These are phyloP conservation scores for Forbesichthys papilliferus DNA, from an alignment of 2,113 vertebrate species.

Conservation along the genomic window DNA sequence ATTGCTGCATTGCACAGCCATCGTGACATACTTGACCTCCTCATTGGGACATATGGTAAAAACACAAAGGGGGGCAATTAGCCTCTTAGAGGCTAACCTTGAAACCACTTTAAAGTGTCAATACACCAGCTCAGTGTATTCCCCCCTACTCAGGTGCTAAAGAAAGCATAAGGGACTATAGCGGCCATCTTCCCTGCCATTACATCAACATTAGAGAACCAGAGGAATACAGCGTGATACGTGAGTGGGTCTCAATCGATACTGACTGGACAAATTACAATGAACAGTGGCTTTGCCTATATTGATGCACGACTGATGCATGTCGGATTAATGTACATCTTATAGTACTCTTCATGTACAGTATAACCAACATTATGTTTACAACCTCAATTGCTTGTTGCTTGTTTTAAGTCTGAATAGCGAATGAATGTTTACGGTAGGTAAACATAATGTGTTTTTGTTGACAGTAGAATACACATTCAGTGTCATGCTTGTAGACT, in stretches of 20 bases:
- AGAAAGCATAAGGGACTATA: slow-evolving; percentile 80
- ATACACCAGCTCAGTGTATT: slow-evolving; percentile 17
- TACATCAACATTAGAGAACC: slow-evolving; percentile 70
- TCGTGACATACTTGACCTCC: slow-evolving; percentile 73
- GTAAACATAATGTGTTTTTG: too few species aligned
- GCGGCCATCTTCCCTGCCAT: slow-evolving; percentile 74
- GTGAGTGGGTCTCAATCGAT: slow-evolving; percentile 61
- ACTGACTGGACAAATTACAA: not conserved
- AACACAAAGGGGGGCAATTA: too few species aligned
- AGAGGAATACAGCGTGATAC: slow-evolving; percentile 55
- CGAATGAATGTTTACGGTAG: too few species aligned
- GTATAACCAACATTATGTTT: too few species aligned
- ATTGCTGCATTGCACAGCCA: slow-evolving; percentile 81
- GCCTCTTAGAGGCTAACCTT: not conserved
- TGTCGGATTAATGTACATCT: not conserved
- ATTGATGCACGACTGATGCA: not conserved
- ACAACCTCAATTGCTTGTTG: too few species aligned
- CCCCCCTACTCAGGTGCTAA: slow-evolving; percentile 72
- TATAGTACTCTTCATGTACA: too few species aligned
- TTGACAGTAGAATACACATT: too few species aligned
- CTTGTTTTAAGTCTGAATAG: too few species aligned
- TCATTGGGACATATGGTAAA: slow-evolving; percentile 75
- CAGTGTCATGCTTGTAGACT: not conserved
- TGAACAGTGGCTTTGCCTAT: not conserved
- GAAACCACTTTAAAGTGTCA: slow-evolving; percentile 16